Conservation (phyloP, 53 echinoderm and acorn worm species). For the Crossaster papposus region DNA sequence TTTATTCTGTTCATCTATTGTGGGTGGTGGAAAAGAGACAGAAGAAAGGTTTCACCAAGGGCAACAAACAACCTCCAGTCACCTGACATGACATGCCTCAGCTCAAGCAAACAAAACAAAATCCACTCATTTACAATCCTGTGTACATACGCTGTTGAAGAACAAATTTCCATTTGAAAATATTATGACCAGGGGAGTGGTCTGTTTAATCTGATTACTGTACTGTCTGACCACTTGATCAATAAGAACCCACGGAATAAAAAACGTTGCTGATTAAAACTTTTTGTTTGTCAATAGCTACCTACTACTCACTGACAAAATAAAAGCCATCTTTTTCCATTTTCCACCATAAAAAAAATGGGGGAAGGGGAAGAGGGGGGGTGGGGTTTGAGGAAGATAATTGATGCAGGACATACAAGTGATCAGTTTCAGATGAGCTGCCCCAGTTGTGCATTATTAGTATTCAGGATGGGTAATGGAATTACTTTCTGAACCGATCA, state of each 20-base stretch:
- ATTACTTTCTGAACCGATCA: constrained; percentile 26
- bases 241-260: neutral
- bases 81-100: neutral
- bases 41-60: neutral
- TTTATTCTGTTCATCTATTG: neutral
- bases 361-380: neutral
- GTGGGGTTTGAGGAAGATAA: neutral
- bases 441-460: constrained; percentile 28
- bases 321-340: neutral
- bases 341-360: neutral
- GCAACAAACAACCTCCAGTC: neutral
- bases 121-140: neutral
- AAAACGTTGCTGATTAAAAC: too few species aligned
- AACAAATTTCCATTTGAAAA: neutral
- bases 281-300: neutral
- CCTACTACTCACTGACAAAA: neutral
- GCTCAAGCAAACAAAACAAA: neutral
- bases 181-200: neutral
- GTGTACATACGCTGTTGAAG: neutral
- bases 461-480: constrained; percentile 39
- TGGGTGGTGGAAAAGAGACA: neutral
- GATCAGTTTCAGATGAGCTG: constrained; percentile 22
- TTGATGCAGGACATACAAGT: constrained; percentile 18
- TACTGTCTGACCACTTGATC: neutral
- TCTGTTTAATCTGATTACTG: neutral